These are phyloP conservation scores for Cyrtodaria siliqua DNA, from an alignment of 2,888 invertebrate genomes.

Conservation along the genomic window DNA sequence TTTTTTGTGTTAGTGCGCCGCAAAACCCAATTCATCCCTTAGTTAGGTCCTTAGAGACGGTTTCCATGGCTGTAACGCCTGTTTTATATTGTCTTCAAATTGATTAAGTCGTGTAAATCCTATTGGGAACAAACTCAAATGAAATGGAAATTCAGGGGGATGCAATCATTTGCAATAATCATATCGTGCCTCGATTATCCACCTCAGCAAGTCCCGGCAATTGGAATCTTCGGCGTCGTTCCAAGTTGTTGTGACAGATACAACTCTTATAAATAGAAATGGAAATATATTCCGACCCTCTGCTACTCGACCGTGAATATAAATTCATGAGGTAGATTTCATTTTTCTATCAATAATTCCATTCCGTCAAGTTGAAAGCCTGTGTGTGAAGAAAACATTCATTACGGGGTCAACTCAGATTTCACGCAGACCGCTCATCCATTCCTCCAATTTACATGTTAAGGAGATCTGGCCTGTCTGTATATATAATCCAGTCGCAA, in stretches of 20 bases:
- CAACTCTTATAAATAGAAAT: slow-evolving; percentile 65
- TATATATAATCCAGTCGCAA: no score
- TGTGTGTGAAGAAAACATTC: slow-evolving; percentile 41
- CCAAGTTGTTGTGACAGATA: slow-evolving; percentile 64
- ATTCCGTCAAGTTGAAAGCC: slow-evolving; percentile 37
- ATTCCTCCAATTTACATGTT: background rate
- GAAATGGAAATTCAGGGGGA: slow-evolving; percentile 66
- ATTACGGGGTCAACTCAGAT: slow-evolving; percentile 61
- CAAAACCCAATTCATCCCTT: no score
- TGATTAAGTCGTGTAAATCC: slow-evolving; percentile 67
- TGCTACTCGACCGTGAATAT: slow-evolving; percentile 56
- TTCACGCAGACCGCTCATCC: slow-evolving; percentile 41
- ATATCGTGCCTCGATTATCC: slow-evolving; percentile 64
- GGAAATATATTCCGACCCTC: slow-evolving; percentile 65
- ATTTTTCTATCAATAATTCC: slow-evolving; percentile 51
- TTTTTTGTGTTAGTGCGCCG: no score
- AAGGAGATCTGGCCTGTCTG: no score
- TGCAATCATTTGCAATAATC: slow-evolving; percentile 68
- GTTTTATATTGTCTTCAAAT: slow-evolving; percentile 61
- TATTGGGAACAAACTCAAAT: slow-evolving; percentile 62
- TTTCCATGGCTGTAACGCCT: slow-evolving; percentile 41
- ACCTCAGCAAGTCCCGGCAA: slow-evolving; percentile 50
- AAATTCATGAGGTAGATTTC: slow-evolving; percentile 70
- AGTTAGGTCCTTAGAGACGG: no score
- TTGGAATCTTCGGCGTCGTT: slow-evolving; percentile 59